Conservation (phyloP, 2,113 vertebrate genomes). For the Poeciliopsis occidentalis region DNA sequence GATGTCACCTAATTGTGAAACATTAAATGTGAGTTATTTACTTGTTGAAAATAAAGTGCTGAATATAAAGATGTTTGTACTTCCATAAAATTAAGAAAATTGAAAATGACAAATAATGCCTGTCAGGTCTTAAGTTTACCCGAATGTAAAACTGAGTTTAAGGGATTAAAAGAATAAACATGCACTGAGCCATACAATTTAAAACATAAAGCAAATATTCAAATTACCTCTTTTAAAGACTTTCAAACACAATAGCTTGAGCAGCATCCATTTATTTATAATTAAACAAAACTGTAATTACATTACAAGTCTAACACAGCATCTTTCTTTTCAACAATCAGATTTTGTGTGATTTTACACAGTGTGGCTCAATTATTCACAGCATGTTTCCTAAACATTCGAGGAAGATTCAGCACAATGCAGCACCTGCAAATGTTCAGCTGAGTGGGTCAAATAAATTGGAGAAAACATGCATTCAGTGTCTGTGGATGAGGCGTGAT, state of each 20-base stretch:
- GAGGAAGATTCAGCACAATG: constrained; percentile 10
- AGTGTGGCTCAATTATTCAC: constrained; percentile 4
- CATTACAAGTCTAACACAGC: too few species aligned
- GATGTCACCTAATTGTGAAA: too few species aligned
- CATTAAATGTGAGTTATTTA: too few species aligned
- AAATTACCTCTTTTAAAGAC: background rate
- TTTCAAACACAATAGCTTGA: background rate
- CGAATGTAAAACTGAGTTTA: too few species aligned
- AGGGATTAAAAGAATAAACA: background rate
- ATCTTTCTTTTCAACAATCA: background rate
- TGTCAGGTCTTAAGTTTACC: too few species aligned
- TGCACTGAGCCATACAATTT: background rate
- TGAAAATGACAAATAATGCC: too few species aligned
- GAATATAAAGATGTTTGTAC: too few species aligned
- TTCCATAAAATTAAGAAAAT: too few species aligned
- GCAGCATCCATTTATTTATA: background rate
- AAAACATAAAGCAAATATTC: background rate
- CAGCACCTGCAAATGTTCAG: constrained; percentile 30
- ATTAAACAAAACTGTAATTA: too few species aligned
- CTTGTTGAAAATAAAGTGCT: too few species aligned
- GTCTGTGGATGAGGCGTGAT: background rate
- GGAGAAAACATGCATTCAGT: background rate
- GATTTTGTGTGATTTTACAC: background rate
- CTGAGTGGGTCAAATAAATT: constrained; percentile 12
- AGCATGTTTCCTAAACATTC: background rate